Conservation (phyloP, 2,113 vertebrate species). For the Muntiacus muntjak region DNA sequence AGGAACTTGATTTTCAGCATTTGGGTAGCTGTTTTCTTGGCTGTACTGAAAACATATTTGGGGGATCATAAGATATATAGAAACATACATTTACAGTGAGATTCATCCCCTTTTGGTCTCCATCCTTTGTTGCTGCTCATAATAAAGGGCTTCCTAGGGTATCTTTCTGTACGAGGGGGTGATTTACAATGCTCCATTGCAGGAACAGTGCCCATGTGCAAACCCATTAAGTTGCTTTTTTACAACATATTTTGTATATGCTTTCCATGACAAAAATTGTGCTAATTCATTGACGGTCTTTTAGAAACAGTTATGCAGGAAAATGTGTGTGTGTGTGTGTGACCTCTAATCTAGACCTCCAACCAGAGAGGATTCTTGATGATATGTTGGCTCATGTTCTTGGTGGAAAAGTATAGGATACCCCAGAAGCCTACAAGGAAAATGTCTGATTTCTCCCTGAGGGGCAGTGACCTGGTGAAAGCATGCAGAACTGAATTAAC, state of each 20-base stretch:
- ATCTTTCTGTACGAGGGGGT: neutral
- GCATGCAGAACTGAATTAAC: constrained; percentile 59
- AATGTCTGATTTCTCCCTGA: constrained; percentile 30
- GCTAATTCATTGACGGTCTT: neutral
- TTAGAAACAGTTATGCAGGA: neutral
- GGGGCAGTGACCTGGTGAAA: constrained; percentile 51
- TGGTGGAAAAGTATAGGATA: neutral
- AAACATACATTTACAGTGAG: neutral
- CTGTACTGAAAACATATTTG: neutral
- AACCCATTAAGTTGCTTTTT: neutral
- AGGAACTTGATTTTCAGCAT: neutral
- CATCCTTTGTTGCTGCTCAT: neutral
- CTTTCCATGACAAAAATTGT: neutral
- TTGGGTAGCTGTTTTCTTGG: neutral
- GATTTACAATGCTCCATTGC: neutral
- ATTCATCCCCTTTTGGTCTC: neutral
- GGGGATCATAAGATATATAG: neutral
- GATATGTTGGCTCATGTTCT: neutral
- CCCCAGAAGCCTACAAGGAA: neutral
- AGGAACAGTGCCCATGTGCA: neutral
- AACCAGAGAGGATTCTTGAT: neutral
- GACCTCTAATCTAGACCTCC: neutral
- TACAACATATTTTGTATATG: neutral
- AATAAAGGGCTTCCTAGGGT: neutral
- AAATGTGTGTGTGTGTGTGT: neutral